A percentile compares a stretch with the other conserved stretches of the same genome.
Conservation (phyloP, 1,140 invertebrate species). For the Ceratosolen fusciceps region DNA sequence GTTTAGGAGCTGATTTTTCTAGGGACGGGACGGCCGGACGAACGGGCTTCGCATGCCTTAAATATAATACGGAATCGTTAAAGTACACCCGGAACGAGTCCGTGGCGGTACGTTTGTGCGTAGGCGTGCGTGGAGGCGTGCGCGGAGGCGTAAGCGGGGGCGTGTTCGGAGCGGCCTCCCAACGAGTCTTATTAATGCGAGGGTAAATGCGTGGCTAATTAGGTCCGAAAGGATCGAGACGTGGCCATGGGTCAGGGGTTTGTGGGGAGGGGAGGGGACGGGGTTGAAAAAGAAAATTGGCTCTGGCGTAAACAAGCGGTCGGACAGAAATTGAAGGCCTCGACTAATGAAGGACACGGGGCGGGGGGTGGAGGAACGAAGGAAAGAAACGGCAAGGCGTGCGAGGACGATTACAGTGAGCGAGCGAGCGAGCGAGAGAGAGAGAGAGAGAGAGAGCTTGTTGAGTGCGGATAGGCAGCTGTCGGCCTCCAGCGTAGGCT, state of each 20-base stretch:
- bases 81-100: no score
- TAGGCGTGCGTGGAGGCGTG: not conserved
- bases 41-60: no score
- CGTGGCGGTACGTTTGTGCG: no score
- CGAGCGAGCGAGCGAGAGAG: not conserved
- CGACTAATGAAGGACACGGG: not conserved
- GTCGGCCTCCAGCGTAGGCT: not conserved
- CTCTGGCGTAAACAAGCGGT: not conserved
- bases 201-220: conserved; percentile 13
- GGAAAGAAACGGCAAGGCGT: not conserved
- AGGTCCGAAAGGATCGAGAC: no score
- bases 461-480: not conserved
- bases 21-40: no score
- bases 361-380: no score
- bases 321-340: not conserved
- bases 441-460: not conserved
- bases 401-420: not conserved
- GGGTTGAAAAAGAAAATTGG: not conserved
- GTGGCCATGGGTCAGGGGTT: no score
- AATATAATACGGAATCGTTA: not conserved
- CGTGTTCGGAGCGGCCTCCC: not conserved
- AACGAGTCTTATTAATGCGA: conserved; percentile 8
- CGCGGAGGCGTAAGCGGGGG: not conserved
- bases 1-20: no score
- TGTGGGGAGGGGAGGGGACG: no score